phyloP scores from a whole-genome alignment of 2,888 invertebrate species.

The Aethes cnicana region DNA sequence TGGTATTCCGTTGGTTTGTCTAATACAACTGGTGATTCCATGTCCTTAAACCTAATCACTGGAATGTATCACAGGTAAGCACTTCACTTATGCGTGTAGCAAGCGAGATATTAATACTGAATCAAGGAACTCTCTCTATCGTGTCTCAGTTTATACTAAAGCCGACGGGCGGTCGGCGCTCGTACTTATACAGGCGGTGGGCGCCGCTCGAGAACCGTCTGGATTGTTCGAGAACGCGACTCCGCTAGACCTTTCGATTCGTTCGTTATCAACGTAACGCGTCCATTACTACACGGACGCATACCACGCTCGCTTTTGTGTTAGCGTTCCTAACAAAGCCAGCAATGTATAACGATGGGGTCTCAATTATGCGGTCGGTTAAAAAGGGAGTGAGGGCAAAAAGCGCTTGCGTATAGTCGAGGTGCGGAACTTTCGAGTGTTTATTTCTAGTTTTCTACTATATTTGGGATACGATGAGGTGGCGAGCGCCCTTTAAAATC shows the following conservation, averaged over 20 bases:
- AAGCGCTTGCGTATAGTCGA: constrained; percentile 34
- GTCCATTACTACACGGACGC: constrained; percentile 29
- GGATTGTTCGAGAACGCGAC: constrained; percentile 56
- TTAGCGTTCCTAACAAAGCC: constrained; percentile 5
- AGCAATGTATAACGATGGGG: constrained; percentile 25
- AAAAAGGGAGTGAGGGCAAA: neutral
- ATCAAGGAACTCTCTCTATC: constrained; percentile 48
- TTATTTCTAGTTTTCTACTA: constrained; percentile 30
- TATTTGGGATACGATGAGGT: constrained; percentile 4
- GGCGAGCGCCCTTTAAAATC: neutral
- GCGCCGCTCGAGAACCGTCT: constrained; percentile 47
- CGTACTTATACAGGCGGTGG: constrained; percentile 63
- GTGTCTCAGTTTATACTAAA: constrained; percentile 65
- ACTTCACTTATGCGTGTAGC: constrained; percentile 55
- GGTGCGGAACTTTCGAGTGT: constrained; percentile 39
- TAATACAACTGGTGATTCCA: constrained; percentile 84
- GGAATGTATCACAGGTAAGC: constrained; percentile 66
- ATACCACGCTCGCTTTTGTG: constrained; percentile 32
- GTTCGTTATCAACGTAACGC: neutral
- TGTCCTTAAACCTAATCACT: constrained; percentile 61
- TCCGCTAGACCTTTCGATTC: constrained; percentile 19
- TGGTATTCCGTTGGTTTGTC: constrained; percentile 84
- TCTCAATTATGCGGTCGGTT: constrained; percentile 14
- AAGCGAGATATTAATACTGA: constrained; percentile 45
- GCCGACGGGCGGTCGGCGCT: constrained; percentile 44